Conservation (phyloP, 92 coral and sea anemone genomes). For the Bergia puertoricense region DNA sequence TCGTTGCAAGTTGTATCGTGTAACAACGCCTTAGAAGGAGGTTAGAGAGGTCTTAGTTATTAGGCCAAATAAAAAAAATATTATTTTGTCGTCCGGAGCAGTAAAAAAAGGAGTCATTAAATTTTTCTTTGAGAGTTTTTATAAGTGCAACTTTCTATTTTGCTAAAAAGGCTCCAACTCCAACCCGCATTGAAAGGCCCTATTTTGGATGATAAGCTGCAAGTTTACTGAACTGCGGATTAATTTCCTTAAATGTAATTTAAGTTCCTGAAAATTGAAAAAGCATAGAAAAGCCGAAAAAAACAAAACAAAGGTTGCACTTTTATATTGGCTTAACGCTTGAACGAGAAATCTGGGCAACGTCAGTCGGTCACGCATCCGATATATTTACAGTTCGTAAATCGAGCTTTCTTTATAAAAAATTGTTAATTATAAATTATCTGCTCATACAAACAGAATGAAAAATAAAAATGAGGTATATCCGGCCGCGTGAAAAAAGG, state of each 20-base stretch:
- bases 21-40: no score
- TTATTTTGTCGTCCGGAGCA: neutral
- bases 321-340: neutral
- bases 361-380: slow-evolving; percentile 3
- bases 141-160: neutral
- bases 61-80: no score
- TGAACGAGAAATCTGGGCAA: neutral
- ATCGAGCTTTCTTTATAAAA: neutral
- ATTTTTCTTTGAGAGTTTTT: neutral
- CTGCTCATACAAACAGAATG: no score
- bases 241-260: neutral
- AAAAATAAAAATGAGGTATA: no score
- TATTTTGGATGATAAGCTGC: neutral
- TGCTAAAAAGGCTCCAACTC: slow-evolving; percentile 9
- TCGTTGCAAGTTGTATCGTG: no score
- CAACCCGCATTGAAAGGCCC: slow-evolving; percentile 11
- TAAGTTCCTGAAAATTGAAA: neutral
- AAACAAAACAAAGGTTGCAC: neutral
- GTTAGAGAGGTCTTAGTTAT: no score
- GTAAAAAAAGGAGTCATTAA: neutral
- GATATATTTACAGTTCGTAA: neutral
- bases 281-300: no score
- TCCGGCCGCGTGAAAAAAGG: no score
- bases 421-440: no score
- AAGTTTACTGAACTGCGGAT: neutral